These are phyloP conservation scores for Gnatocerus cornutus DNA, from an alignment of 2,888 invertebrate species.

Conservation along the genomic window DNA sequence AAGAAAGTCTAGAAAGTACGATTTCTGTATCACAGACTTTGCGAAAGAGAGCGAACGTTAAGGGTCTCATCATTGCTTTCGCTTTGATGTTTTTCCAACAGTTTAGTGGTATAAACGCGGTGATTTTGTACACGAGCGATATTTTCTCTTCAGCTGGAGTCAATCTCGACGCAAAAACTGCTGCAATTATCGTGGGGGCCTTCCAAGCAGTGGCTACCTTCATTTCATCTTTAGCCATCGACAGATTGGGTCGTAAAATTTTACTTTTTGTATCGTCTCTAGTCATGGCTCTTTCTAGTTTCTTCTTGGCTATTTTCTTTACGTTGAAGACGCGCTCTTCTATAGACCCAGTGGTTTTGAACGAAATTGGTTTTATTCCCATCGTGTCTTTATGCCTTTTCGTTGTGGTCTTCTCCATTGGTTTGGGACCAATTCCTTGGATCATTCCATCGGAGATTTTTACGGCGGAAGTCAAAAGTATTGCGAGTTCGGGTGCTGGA, in stretches of 20 bases:
- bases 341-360: conserved; percentile 70
- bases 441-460: conserved; percentile 89
- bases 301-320: conserved; percentile 84
- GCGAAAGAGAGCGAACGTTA: conserved; percentile 62
- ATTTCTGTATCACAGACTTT: conserved; percentile 57
- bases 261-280: conserved; percentile 82
- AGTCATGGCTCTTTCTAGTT: conserved; percentile 81
- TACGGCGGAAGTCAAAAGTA: conserved; percentile 83
- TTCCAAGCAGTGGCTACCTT: conserved; percentile 88
- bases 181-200: conserved; percentile 87
- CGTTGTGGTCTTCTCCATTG: conserved; percentile 86
- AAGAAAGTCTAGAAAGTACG: conserved; percentile 56
- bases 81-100: conserved; percentile 94
- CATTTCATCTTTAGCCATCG: conserved; percentile 84
- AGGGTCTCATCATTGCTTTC: conserved; percentile 81
- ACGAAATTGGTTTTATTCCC: conserved; percentile 82
- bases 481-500: conserved; percentile 84
- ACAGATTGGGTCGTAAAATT: conserved; percentile 85
- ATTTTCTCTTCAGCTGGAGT: conserved; percentile 83
- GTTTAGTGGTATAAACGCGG: conserved; percentile 87
- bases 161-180: conserved; percentile 74
- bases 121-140: conserved; percentile 84
- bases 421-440: conserved; percentile 92
- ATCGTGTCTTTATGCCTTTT: conserved; percentile 83
- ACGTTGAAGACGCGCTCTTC: conserved; percentile 68